A percentile compares a stretch with the other conserved stretches of the same genome.
phyloP scores from a whole-genome alignment of 2,888 invertebrate species.

The Lamellibrachia columna region DNA sequence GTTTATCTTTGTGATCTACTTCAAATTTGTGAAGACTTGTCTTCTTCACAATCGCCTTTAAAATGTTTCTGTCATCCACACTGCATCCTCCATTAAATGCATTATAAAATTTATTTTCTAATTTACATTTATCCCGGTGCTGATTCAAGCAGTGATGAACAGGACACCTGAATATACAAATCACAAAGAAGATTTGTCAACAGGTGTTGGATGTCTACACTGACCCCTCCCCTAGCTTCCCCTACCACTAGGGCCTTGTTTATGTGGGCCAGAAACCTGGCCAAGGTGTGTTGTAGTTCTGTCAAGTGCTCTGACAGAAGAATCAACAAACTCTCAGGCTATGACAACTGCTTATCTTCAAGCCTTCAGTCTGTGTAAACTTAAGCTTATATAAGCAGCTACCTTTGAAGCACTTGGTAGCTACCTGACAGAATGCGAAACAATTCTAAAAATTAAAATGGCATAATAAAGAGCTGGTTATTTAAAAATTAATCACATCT shows the following conservation, averaged over 20 bases:
- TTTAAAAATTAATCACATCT: neutral
- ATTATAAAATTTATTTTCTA: neutral
- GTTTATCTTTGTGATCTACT: neutral
- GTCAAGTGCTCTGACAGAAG: neutral
- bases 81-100: neutral
- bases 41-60: neutral
- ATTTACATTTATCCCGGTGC: neutral
- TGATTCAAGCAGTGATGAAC: neutral
- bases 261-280: neutral
- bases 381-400: neutral
- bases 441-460: neutral
- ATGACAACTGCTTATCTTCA: neutral
- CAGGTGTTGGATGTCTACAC: neutral
- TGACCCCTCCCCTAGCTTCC: neutral
- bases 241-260: neutral
- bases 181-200: neutral
- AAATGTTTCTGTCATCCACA: neutral
- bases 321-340: neutral
- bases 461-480: neutral
- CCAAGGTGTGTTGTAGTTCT: too few species aligned
- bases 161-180: slow-evolving; percentile 6
- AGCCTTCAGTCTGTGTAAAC: neutral
- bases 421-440: neutral
- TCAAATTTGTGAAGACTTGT: neutral
- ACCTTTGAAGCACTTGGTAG: neutral